Base-by-base conservation (phyloP, 2,113 vertebrate genomes). In the Alexandromys fortis region DNA sequence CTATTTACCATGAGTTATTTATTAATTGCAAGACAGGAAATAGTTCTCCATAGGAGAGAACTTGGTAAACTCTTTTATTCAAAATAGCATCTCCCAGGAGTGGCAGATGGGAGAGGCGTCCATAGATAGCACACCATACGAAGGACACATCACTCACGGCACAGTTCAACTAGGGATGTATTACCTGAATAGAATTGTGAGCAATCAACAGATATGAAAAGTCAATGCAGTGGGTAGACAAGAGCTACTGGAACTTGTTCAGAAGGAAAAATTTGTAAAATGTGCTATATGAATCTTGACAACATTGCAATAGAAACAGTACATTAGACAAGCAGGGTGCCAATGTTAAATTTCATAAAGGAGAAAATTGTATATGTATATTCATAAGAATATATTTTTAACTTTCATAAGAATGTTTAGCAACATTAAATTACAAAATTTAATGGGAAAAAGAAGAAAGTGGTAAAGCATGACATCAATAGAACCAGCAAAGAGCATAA, bases 371-470 rank as follows among this genome's bases (percentile, higher is more conserved):
- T 91, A 7, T 28, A 26, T 72, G 8, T 58, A 22, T 47, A n/a
- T 68, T 5, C 30, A 26, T 35, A 47, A 52, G 21, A 38, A 28
- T 3, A 30, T 45, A 35, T 2, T 30, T 77, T 55, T 65, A 78
- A 55, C 26, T 10, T 78, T n/a, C 22, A 13, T 35, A 83, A 85
- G 7, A 45, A 28, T 47, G 47, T 78, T 55, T 72, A 8, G 21
- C 49, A 91, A 49, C 16, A 89, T 85, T 79, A 77, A 89, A 58
- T 85, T 79, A 82, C 19, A 52, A 67, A 86, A 78, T 65, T 92
- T 87, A 78, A 93, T 90, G 30, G 93, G 35, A 77, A 21, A 58
- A 0, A 16, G 3, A 65, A 68, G 22, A 72, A 77, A 42, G 12
- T 58, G 9, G 12, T 9, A 28, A 91, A 94, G 16, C 35, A 55